Percentiles rank a stretch among this genome's conserved stretches.
Evolutionary conservation across 2,888 invertebrate genomes (phyloP).

Genomic region (Gastrophysa polygoni): DNA sequence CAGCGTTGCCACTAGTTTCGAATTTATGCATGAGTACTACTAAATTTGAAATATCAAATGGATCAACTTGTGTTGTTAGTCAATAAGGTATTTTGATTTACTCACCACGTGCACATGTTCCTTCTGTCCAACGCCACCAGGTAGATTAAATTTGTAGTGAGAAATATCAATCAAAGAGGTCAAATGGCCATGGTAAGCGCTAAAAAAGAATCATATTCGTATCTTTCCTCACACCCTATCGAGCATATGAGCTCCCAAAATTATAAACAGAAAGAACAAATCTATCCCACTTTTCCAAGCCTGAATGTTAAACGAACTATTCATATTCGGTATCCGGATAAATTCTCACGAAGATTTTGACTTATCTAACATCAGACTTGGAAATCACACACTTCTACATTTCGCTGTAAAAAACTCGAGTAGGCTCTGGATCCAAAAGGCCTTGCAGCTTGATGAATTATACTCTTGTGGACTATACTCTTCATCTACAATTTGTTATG

Average conservation of each 20-base stretch:
- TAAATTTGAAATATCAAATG: too few species aligned
- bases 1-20: too few species aligned
- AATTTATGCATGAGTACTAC: too few species aligned
- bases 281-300: slow-evolving; percentile 21
- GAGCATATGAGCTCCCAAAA: slow-evolving; percentile 19
- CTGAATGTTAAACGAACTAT: slow-evolving; percentile 10
- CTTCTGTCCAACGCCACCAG: slow-evolving; percentile 81
- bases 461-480: slow-evolving; percentile 12
- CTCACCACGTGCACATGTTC: slow-evolving; percentile 89
- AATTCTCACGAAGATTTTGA: too few species aligned
- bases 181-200: slow-evolving; percentile 99
- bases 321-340: too few species aligned
- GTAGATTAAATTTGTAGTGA: slow-evolving; percentile 95
- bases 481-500: slow-evolving; percentile 32
- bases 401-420: slow-evolving; percentile 24
- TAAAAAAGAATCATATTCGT: slow-evolving; percentile 64
- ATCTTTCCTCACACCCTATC: slow-evolving; percentile 34
- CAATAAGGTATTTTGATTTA: too few species aligned
- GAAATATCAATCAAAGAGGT: slow-evolving; percentile 96
- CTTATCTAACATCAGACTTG: slow-evolving; percentile 22
- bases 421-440: not conserved
- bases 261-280: not conserved
- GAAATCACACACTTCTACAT: slow-evolving; percentile 25
- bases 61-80: too few species aligned
- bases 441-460: not conserved